Evolutionary conservation across 2,888 invertebrate genomes (phyloP).

Genomic region (Ptychoptera contaminata): DNA sequence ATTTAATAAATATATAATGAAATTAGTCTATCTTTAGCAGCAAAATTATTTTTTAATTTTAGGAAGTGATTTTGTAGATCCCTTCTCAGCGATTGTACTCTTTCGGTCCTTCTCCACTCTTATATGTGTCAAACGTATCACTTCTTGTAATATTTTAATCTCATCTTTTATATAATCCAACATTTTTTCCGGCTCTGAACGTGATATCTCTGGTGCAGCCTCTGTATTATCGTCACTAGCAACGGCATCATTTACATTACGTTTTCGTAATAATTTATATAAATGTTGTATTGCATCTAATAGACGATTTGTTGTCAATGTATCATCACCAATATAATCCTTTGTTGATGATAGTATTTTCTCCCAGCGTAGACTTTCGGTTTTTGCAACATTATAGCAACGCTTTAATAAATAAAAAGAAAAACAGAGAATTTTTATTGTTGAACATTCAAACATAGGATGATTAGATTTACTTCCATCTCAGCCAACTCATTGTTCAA

Average conservation of each 20-base stretch:
- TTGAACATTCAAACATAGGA: neutral
- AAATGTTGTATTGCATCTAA: constrained; percentile 24
- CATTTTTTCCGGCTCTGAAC: constrained; percentile 11
- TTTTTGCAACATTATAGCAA: constrained; percentile 20
- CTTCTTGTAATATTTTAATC: constrained; percentile 19
- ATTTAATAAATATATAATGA: no score
- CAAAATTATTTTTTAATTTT: no score
- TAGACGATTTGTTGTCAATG: constrained; percentile 19
- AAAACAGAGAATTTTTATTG: neutral
- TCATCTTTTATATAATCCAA: constrained; percentile 25
- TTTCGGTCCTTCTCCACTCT: constrained; percentile 1
- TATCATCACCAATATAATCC: constrained; percentile 17
- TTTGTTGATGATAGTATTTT: constrained; percentile 22
- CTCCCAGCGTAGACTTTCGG: constrained; percentile 24
- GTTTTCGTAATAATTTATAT: constrained; percentile 21
- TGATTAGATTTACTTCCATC: constrained; percentile 16
- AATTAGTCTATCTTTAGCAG: no score
- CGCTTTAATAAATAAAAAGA: constrained; percentile 10
- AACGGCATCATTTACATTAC: constrained; percentile 15
- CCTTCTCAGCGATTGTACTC: constrained; percentile 1
- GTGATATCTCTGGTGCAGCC: neutral
- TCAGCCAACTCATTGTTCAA: constrained; percentile 25
- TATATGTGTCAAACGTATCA: constrained; percentile 11
- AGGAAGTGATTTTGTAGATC: neutral
- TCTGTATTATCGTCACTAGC: constrained; percentile 11